Percentiles rank a stretch among this genome's conserved stretches.
phyloP scores from a whole-genome alignment of 1,140 invertebrate species.

The Sitophilus oryzae region DNA sequence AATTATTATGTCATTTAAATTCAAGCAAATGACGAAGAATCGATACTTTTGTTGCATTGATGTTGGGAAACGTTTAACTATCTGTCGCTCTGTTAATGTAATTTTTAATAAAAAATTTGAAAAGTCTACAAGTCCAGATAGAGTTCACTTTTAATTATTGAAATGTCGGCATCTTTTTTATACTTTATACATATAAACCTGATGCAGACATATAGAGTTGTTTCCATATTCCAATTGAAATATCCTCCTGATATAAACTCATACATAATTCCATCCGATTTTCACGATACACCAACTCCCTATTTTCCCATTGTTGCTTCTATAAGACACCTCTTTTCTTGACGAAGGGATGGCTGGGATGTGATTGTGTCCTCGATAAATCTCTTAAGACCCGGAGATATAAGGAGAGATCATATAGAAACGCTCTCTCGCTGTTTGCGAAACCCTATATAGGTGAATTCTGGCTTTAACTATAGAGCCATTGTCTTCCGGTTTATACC shows the following conservation, averaged over 20 bases:
- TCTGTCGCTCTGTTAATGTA: too few species aligned
- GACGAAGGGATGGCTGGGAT: conserved; percentile 11
- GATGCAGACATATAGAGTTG: too few species aligned
- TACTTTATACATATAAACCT: too few species aligned
- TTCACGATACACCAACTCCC: conserved; percentile 14
- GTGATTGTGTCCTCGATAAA: conserved; percentile 14
- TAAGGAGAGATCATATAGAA: conserved; percentile 9
- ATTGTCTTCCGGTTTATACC: not conserved
- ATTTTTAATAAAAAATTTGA: too few species aligned
- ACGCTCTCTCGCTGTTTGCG: conserved; percentile 8
- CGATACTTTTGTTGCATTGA: too few species aligned
- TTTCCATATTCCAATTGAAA: not conserved
- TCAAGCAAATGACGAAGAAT: too few species aligned
- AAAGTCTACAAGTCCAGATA: too few species aligned
- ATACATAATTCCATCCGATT: conserved; percentile 17
- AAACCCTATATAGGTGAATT: conserved; percentile 6
- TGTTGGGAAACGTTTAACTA: too few species aligned
- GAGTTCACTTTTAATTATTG: too few species aligned
- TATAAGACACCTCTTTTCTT: conserved; percentile 20
- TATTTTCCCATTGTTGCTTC: conserved; percentile 21
- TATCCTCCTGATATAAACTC: too few species aligned
- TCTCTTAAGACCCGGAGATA: conserved; percentile 19
- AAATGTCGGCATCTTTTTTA: too few species aligned
- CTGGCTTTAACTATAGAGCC: not conserved
- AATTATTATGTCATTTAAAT: too few species aligned